Percentiles rank a stretch among this genome's conserved stretches.
Evolutionary conservation across 2,797 vertebrate genomes (phyloP).

Genomic region (Triplophysa bombifrons): DNA sequence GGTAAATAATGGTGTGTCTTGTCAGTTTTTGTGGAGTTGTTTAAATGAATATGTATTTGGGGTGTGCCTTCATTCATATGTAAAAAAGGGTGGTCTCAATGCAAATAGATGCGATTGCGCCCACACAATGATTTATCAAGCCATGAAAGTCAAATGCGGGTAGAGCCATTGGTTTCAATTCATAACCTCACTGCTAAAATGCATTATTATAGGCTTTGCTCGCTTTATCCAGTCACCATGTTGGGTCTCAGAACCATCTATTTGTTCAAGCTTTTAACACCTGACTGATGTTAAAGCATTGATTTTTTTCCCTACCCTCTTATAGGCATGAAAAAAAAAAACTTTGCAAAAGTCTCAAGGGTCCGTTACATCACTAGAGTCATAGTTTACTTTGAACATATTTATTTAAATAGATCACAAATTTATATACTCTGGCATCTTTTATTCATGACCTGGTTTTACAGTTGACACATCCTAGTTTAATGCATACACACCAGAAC

Average conservation of each 20-base stretch:
- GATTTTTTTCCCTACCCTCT: not conserved
- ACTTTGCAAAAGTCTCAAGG: not conserved
- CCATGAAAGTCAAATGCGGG: too few relatives aligned
- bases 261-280: conserved; percentile 34
- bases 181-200: too few relatives aligned
- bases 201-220: not conserved
- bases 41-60: not conserved
- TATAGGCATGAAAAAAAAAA: conserved; percentile 1
- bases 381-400: conserved; percentile 49
- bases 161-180: too few relatives aligned
- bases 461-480: conserved; percentile 35
- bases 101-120: not conserved
- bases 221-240: not conserved
- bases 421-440: conserved; percentile 36
- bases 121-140: not conserved
- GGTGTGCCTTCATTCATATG: not conserved
- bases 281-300: conserved; percentile 22
- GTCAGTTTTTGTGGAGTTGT: not conserved
- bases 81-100: not conserved
- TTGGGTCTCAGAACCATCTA: not conserved
- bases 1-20: not conserved
- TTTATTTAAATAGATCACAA: conserved; percentile 46
- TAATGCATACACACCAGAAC: conserved; percentile 40
- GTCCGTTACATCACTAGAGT: conserved; percentile 32
- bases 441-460: conserved; percentile 45